These are phyloP conservation scores for Glossophaga mutica DNA, from an alignment of 2,797 vertebrate genomes.

Conservation along the genomic window DNA sequence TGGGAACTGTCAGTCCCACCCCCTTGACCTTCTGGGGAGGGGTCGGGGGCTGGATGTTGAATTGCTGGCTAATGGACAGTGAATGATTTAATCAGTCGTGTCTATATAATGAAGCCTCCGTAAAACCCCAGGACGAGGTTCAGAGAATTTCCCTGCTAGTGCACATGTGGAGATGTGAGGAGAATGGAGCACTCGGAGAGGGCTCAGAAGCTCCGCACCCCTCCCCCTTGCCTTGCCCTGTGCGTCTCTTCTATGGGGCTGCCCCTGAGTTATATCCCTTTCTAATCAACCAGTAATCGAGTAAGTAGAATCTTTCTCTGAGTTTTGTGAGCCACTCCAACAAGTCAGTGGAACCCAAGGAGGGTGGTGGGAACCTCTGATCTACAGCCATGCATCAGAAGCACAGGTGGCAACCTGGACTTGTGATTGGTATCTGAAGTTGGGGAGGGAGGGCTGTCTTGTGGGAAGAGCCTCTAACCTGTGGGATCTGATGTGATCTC, in stretches of 20 bases:
- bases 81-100: neutral
- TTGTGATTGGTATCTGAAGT: neutral
- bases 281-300: neutral
- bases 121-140: neutral
- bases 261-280: neutral
- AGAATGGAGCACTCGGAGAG: neutral
- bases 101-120: neutral
- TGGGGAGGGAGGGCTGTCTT: neutral
- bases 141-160: neutral
- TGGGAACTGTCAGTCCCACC: neutral
- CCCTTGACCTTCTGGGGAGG: neutral
- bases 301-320: neutral
- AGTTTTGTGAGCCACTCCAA: neutral
- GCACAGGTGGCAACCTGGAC: neutral
- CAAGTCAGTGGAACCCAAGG: neutral
- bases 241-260: neutral
- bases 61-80: neutral
- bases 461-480: neutral
- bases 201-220: neutral
- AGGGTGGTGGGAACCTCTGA: neutral
- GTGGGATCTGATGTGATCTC: neutral
- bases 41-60: neutral
- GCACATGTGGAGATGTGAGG: neutral
- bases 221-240: neutral
- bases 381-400: neutral